Percentiles rank a stretch among this genome's conserved stretches.
These are phyloP conservation scores for Otocyon megalotis DNA, from an alignment of 2,113 vertebrate species.

Conservation along the genomic window DNA sequence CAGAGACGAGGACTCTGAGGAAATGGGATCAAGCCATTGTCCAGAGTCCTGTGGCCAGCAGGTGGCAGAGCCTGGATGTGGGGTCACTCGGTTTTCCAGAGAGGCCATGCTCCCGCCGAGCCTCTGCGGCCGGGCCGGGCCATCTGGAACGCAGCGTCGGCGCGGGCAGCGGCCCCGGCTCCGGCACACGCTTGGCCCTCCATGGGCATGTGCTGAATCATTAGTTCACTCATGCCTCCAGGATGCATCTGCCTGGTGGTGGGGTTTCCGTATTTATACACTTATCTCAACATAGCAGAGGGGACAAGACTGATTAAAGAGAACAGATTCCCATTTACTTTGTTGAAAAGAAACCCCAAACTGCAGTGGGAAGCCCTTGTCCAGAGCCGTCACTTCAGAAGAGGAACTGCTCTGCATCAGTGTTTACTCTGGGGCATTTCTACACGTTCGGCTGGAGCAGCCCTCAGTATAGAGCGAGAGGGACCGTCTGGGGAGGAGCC, in stretches of 20 bases:
- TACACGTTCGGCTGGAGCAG: too few species aligned
- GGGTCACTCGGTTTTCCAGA: rapidly evolving
- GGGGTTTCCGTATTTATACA: rapidly evolving
- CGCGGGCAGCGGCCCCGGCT: rapidly evolving
- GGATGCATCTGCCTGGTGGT: rapidly evolving
- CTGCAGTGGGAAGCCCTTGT: not conserved
- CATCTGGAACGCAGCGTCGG: rapidly evolving
- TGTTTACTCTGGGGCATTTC: rapidly evolving
- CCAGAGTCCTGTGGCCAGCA: not conserved
- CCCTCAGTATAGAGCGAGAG: not conserved
- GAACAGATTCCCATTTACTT: not conserved
- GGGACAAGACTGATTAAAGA: not conserved
- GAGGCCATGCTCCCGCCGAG: rapidly evolving
- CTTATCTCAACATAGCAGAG: not conserved
- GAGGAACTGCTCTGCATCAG: rapidly evolving
- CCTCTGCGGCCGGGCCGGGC: rapidly evolving
- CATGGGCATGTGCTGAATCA: not conserved
- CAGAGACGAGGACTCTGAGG: rapidly evolving
- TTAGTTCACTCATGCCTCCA: rapidly evolving
- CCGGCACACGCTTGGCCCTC: not conserved
- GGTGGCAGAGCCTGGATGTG: not conserved
- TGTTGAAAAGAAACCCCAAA: not conserved
- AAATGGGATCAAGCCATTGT: rapidly evolving
- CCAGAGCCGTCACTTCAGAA: not conserved
- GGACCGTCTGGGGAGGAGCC: rapidly evolving